phyloP scores from a whole-genome alignment of 2,113 vertebrate species.

The Scytalopus superciliaris region DNA sequence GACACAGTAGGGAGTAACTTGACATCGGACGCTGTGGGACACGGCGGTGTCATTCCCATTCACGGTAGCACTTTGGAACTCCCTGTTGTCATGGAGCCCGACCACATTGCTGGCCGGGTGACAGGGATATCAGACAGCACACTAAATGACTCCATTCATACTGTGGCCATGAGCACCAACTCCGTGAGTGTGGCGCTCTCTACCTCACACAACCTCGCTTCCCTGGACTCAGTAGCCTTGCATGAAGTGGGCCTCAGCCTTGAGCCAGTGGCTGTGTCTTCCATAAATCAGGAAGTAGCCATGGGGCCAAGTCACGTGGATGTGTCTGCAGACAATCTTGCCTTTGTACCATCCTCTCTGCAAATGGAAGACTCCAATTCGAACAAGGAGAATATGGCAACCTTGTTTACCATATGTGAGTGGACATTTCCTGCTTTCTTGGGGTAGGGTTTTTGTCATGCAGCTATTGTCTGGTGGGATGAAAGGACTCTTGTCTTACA shows the following conservation, averaged over 20 bases:
- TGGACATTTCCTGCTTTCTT: conserved; percentile 46
- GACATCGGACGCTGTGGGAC: conserved; percentile 83
- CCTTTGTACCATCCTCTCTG: conserved; percentile 89
- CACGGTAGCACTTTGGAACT: conserved; percentile 89
- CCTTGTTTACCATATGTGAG: conserved; percentile 94
- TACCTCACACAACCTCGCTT: conserved; percentile 86
- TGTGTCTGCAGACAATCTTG: conserved; percentile 87
- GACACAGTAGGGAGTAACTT: conserved; percentile 75
- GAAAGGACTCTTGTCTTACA: not conserved
- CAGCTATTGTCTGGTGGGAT: not conserved
- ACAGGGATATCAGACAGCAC: conserved; percentile 77
- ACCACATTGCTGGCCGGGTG: conserved; percentile 83
- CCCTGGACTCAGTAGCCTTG: conserved; percentile 87
- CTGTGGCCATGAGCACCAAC: conserved; percentile 86
- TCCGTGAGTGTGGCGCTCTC: conserved; percentile 93
- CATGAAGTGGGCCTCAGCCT: conserved; percentile 91
- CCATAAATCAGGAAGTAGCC: conserved; percentile 91
- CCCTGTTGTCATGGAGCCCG: conserved; percentile 91
- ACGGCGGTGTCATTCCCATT: conserved; percentile 85
- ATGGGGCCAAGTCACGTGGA: conserved; percentile 83
- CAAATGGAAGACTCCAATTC: conserved; percentile 93
- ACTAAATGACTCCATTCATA: conserved; percentile 87
- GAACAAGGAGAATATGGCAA: conserved; percentile 94
- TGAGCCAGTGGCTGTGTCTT: conserved; percentile 90
- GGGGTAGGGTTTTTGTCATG: not conserved